Evolutionary conservation across 2,113 vertebrate genomes (phyloP).

Genomic region (Casuarius casuarius): DNA sequence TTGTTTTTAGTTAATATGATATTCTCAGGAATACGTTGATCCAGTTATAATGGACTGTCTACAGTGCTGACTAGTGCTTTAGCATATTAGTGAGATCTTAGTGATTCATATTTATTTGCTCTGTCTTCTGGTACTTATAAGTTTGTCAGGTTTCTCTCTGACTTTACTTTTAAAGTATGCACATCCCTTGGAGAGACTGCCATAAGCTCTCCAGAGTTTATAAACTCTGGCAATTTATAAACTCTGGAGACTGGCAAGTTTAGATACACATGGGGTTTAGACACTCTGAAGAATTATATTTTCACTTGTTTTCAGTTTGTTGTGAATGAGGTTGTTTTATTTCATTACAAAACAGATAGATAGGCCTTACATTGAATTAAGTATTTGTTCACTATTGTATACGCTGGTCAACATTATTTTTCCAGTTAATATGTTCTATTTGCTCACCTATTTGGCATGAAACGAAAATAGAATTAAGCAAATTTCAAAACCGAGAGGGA

Average conservation of each 20-base stretch:
- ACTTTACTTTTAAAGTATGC: neutral
- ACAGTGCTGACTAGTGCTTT: neutral
- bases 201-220: neutral
- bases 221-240: neutral
- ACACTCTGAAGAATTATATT: neutral
- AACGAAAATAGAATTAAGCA: neutral
- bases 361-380: neutral
- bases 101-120: neutral
- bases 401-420: neutral
- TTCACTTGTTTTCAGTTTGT: neutral
- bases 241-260: neutral
- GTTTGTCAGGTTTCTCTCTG: neutral
- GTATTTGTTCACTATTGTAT: neutral
- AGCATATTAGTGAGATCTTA: constrained; percentile 8
- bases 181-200: neutral
- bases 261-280: neutral
- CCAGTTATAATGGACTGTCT: neutral
- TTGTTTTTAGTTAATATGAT: constrained; percentile 17
- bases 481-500: neutral
- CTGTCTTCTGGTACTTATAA: neutral
- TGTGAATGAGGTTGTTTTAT: neutral
- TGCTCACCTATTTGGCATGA: neutral
- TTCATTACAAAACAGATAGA: too few species aligned
- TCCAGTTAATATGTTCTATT: neutral
- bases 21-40: neutral